Conservation (phyloP, 2,888 invertebrate species). For the Tanypteryx hageni region DNA sequence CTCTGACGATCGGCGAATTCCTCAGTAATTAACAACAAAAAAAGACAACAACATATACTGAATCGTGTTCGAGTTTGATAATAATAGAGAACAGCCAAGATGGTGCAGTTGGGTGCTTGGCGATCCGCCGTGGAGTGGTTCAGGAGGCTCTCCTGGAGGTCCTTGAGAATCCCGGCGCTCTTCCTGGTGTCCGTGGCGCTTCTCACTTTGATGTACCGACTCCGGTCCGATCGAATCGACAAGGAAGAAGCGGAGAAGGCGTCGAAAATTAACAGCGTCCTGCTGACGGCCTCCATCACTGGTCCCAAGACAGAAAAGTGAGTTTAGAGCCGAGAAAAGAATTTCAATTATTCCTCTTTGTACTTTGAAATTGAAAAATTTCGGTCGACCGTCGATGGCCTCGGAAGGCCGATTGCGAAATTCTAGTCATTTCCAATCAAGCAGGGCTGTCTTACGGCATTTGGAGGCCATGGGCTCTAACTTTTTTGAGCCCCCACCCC, state of each 20-base stretch:
- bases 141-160: constrained; percentile 45
- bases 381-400: background rate
- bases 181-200: constrained; percentile 53
- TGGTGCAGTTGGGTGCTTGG: constrained; percentile 40
- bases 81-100: background rate
- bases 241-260: constrained; percentile 56
- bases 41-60: too few relatives aligned
- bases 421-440: too few relatives aligned
- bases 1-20: background rate
- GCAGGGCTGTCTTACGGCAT: too few relatives aligned
- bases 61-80: background rate
- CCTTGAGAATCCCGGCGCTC: constrained; percentile 33
- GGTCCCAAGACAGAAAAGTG: background rate
- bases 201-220: constrained; percentile 33
- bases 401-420: too few relatives aligned
- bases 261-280: constrained; percentile 2
- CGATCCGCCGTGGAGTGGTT: constrained; percentile 43
- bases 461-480: too few relatives aligned
- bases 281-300: background rate
- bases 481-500: too few relatives aligned
- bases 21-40: background rate
- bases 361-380: background rate
- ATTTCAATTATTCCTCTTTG: background rate
- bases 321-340: too few relatives aligned
- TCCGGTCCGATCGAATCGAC: constrained; percentile 40